Conservation (phyloP, 2,113 vertebrate genomes). For the Pogonocichla stellata region DNA sequence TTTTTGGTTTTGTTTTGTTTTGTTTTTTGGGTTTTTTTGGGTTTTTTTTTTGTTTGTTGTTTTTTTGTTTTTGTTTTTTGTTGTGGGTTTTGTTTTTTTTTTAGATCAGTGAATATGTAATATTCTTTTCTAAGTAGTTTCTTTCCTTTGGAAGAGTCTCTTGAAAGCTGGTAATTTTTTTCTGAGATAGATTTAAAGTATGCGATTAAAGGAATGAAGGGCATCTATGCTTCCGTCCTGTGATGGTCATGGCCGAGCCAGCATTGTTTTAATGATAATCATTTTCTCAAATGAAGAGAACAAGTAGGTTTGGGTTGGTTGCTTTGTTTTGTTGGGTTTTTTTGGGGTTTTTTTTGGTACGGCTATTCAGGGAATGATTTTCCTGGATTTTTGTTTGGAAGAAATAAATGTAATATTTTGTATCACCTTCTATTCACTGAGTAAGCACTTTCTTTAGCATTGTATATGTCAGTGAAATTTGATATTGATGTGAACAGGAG, state of each 20-base stretch:
- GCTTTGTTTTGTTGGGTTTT: neutral
- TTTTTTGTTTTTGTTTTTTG: neutral
- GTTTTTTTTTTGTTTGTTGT: neutral
- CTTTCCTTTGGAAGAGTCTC: neutral
- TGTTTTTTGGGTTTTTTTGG: too few species aligned
- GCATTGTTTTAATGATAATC: neutral
- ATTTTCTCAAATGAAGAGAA: neutral
- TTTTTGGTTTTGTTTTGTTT: too few species aligned
- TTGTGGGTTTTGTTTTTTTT: neutral
- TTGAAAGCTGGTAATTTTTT: neutral
- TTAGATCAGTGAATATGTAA: neutral
- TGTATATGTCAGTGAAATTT: neutral
- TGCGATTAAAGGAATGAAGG: neutral
- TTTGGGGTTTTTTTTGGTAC: neutral
- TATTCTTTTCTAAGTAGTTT: neutral
- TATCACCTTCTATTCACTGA: neutral
- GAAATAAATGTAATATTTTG: neutral
- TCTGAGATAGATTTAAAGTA: neutral
- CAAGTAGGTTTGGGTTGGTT: neutral
- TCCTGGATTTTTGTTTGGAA: neutral
- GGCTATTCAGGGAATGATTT: neutral
- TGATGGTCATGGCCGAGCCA: neutral
- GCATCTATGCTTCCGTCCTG: neutral
- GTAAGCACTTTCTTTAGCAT: neutral
- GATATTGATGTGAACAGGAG: neutral